A percentile compares a stretch with the other conserved stretches of the same genome.
These are phyloP conservation scores for Benthosema pterotum DNA, from an alignment of 2,797 vertebrate genomes.

Conservation along the genomic window DNA sequence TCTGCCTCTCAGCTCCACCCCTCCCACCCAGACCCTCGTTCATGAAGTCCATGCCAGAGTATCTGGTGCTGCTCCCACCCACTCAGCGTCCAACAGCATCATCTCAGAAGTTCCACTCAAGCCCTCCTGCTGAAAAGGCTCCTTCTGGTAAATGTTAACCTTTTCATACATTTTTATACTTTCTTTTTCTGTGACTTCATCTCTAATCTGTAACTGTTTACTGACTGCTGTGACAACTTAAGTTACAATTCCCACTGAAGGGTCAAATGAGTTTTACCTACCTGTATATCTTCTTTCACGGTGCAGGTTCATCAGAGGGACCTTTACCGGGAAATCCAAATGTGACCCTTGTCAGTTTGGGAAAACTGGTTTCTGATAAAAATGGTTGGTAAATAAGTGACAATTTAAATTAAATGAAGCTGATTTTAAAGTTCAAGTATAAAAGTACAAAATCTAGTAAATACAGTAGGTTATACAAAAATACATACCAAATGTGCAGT, in stretches of 20 bases:
- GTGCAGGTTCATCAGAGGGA: conserved; percentile 35
- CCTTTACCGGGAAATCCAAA: conserved; percentile 76
- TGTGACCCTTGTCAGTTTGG: conserved; percentile 74
- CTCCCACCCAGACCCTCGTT: conserved; percentile 65
- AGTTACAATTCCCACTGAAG: no score
- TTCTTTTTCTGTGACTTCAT: not conserved
- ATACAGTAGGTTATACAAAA: no score
- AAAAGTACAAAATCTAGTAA: no score
- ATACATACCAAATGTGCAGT: no score
- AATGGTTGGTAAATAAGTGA: conserved; percentile 51
- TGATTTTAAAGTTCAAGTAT: no score
- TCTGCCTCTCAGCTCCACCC: conserved; percentile 46
- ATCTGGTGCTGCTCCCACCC: conserved; percentile 51
- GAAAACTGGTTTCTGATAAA: conserved; percentile 69
- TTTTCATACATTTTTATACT: not conserved
- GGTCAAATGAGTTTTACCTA: not conserved
- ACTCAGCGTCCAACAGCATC: conserved; percentile 7
- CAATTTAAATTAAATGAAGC: no score
- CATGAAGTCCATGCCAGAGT: conserved; percentile 57
- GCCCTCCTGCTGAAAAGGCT: not conserved
- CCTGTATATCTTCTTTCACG: conserved; percentile 12
- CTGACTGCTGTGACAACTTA: no score
- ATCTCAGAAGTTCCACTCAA: conserved; percentile 13
- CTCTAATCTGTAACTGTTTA: no score
- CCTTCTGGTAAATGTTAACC: conserved; percentile 11